These are phyloP conservation scores for Andrena flavipes DNA, from an alignment of 2,888 invertebrate species.

Conservation along the genomic window DNA sequence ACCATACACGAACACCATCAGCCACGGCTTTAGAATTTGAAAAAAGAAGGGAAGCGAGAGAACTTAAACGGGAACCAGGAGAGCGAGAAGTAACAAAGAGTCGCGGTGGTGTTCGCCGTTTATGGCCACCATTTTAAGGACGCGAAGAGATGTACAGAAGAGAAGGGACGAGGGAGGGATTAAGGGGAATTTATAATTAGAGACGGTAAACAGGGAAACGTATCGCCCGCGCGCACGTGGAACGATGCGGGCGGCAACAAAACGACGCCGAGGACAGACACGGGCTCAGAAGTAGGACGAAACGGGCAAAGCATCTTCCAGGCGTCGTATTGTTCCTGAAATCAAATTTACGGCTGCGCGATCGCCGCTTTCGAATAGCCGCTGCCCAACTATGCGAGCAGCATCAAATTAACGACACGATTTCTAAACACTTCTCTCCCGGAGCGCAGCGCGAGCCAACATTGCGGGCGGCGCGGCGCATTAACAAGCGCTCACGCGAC, in stretches of 20 bases:
- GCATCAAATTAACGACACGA: conserved; percentile 66
- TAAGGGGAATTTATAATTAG: conserved; percentile 37
- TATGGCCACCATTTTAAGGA: conserved; percentile 4
- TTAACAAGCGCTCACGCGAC: conserved; percentile 36
- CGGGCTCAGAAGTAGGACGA: conserved; percentile 26
- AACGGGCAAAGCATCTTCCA: conserved; percentile 21
- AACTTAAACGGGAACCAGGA: too few relatives aligned
- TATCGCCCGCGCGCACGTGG: not conserved
- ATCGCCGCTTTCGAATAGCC: conserved; percentile 64
- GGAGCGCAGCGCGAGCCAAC: conserved; percentile 20
- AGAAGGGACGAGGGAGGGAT: not conserved
- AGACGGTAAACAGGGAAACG: not conserved
- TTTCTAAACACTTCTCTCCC: conserved; percentile 60
- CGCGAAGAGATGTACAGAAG: not conserved
- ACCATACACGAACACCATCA: too few relatives aligned
- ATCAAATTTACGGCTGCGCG: conserved; percentile 52
- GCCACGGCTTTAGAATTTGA: too few relatives aligned
- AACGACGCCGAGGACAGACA: not conserved
- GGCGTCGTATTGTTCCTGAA: conserved; percentile 48
- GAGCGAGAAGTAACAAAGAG: too few relatives aligned
- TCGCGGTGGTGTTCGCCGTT: not conserved
- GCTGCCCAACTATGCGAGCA: conserved; percentile 61
- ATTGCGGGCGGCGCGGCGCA: conserved; percentile 2
- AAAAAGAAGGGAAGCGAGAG: too few relatives aligned
- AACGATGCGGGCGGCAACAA: not conserved